phyloP scores from a whole-genome alignment of 2,888 invertebrate species.

The Leptinotarsa rubiginosa region DNA sequence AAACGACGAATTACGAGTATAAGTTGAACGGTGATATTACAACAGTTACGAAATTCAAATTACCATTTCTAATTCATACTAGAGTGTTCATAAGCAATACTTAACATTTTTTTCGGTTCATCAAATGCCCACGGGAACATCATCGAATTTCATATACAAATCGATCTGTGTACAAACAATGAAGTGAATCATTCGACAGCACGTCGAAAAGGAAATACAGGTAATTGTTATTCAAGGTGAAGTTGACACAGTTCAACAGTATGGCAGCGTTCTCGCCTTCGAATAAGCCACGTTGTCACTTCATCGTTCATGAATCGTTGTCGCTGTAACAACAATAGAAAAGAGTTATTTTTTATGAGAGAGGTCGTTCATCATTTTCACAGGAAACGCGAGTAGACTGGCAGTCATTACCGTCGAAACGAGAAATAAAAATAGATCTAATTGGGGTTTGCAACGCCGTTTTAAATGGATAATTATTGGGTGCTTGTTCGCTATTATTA shows the following conservation, averaged over 20 bases:
- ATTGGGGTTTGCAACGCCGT: slow-evolving; percentile 21
- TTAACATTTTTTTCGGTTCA: not conserved
- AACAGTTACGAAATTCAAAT: too few species aligned
- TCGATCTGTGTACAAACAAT: slow-evolving; percentile 42
- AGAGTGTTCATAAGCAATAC: too few species aligned
- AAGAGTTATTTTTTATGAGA: slow-evolving; percentile 16
- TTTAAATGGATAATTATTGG: slow-evolving; percentile 21
- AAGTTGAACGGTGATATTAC: too few species aligned
- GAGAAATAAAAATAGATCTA: slow-evolving; percentile 13
- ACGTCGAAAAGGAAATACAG: slow-evolving; percentile 61
- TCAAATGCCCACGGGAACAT: not conserved
- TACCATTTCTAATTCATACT: too few species aligned
- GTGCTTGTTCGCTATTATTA: slow-evolving; percentile 12
- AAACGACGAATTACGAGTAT: too few species aligned
- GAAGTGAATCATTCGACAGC: slow-evolving; percentile 42
- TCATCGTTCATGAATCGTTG: slow-evolving; percentile 15
- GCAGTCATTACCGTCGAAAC: slow-evolving; percentile 13
- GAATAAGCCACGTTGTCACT: slow-evolving; percentile 22
- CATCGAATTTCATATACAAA: not conserved
- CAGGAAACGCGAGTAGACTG: slow-evolving; percentile 29
- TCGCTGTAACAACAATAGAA: slow-evolving; percentile 11
- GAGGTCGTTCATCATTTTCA: slow-evolving; percentile 34
- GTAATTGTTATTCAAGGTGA: slow-evolving; percentile 65
- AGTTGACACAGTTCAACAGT: slow-evolving; percentile 60
- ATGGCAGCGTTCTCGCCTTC: slow-evolving; percentile 45